Evolutionary conservation across 2,797 vertebrate species (phyloP).

Genomic region (Melopsittacus undulatus): DNA sequence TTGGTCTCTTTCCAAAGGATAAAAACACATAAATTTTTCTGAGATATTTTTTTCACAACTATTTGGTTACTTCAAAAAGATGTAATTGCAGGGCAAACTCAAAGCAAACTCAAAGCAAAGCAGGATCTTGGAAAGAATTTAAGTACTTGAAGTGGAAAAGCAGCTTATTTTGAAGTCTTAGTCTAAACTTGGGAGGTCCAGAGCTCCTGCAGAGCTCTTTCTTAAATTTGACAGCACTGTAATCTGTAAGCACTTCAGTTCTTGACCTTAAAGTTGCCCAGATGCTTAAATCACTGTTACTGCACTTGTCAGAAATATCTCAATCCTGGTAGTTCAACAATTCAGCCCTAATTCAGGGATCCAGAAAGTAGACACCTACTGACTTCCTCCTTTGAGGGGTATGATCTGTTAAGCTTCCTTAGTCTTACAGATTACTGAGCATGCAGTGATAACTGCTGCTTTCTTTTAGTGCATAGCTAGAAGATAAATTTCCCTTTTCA

Average conservation of each 20-base stretch:
- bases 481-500: conserved; percentile 21
- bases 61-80: background rate
- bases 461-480: background rate
- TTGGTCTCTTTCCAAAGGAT: background rate
- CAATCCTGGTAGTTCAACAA: conserved; percentile 50
- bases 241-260: conserved; percentile 60
- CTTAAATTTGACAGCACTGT: conserved; percentile 46
- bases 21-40: background rate
- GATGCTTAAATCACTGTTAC: conserved; percentile 45
- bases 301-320: conserved; percentile 50
- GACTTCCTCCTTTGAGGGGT: conserved; percentile 19
- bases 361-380: conserved; percentile 24
- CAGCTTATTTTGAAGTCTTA: conserved; percentile 52
- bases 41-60: background rate
- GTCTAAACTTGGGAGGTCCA: conserved; percentile 42
- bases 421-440: conserved; percentile 35
- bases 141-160: conserved; percentile 17
- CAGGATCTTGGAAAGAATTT: background rate
- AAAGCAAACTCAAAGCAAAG: background rate
- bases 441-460: background rate
- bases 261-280: conserved; percentile 61
- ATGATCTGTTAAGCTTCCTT: conserved; percentile 43
- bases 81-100: background rate
- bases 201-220: conserved; percentile 32
- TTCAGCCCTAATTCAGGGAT: conserved; percentile 16